Evolutionary conservation across 2,113 vertebrate species (phyloP).

Genomic region (Catharus fuscescens): DNA sequence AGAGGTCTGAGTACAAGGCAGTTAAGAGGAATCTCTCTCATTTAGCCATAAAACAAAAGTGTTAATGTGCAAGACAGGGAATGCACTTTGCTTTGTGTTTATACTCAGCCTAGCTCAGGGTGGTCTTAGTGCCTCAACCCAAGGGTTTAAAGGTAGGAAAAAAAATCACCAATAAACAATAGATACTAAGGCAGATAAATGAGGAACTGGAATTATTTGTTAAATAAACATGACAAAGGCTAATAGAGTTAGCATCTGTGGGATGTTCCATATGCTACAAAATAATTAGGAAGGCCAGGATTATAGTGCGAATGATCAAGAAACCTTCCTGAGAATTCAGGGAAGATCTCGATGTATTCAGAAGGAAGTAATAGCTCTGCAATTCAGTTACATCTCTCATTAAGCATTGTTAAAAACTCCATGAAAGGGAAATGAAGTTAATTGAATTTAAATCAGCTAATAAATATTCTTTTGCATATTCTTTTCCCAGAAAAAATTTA

Average conservation of each 20-base stretch:
- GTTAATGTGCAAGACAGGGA: neutral
- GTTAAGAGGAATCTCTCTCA: neutral
- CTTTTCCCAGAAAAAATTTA: neutral
- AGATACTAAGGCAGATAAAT: neutral
- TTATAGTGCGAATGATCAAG: neutral
- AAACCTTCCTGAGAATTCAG: neutral
- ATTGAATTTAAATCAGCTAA: neutral
- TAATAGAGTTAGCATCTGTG: neutral
- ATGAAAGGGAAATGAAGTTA: conserved; percentile 1
- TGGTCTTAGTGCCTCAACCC: neutral
- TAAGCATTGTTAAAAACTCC: neutral
- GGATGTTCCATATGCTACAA: neutral
- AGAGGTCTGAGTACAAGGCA: neutral
- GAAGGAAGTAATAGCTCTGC: neutral
- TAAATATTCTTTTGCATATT: neutral
- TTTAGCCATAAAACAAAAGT: neutral
- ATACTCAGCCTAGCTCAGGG: neutral
- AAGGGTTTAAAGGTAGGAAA: neutral
- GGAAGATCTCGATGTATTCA: neutral
- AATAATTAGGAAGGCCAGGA: neutral
- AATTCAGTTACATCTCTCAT: neutral
- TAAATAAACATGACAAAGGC: neutral
- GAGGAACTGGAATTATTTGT: neutral
- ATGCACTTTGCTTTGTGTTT: neutral
- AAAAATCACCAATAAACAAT: neutral